A percentile compares a stretch with the other conserved stretches of the same genome.
Conservation (phyloP, 1,140 invertebrate species). For the Acyrthosiphon pisum region DNA sequence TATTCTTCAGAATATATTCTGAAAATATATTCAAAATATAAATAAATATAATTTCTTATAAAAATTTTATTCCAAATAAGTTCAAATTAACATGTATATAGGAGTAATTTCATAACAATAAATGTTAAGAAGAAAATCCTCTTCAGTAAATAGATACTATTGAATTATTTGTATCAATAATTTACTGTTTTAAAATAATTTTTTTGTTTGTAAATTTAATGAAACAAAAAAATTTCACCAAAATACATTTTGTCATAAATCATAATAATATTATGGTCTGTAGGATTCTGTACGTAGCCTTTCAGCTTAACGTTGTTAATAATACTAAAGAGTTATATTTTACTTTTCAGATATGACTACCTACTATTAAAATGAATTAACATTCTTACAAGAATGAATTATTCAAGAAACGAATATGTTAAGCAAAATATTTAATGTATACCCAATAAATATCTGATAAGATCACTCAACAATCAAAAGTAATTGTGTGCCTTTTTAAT, state of each 20-base stretch:
- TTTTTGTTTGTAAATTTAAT: too few relatives aligned
- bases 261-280: background rate
- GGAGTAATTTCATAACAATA: background rate
- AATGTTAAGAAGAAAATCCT: too few relatives aligned
- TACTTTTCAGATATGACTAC: background rate
- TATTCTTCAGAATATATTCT: background rate
- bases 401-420: background rate
- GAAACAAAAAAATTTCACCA: background rate
- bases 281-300: background rate
- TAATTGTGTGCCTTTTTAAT: background rate
- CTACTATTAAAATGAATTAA: background rate
- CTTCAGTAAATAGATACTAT: too few relatives aligned
- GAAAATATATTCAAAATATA: too few relatives aligned
- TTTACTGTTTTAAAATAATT: too few relatives aligned
- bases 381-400: background rate
- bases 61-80: background rate
- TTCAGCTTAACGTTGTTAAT: background rate
- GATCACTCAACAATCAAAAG: background rate
- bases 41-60: background rate
- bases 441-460: background rate
- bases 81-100: background rate
- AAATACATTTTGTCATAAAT: background rate
- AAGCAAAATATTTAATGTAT: background rate
- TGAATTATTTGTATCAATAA: too few relatives aligned
- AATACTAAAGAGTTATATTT: background rate